Percentiles rank a stretch among this genome's conserved stretches.
phyloP scores from a whole-genome alignment of 64 coral and sea anemone genomes.

The Actinia tenebrosa region DNA sequence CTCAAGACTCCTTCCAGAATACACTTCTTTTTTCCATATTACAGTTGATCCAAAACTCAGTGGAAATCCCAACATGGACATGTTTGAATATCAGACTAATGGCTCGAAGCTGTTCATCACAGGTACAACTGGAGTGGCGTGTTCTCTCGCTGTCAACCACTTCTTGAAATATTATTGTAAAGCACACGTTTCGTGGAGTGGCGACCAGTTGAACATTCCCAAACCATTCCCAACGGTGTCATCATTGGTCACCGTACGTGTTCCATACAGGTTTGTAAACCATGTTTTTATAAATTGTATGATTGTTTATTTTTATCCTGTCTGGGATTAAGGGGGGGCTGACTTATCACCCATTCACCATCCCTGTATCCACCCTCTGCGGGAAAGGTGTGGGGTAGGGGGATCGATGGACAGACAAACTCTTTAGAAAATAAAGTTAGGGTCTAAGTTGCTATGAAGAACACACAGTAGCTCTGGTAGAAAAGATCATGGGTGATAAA shows the following conservation, averaged over 20 bases:
- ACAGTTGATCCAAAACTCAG: constrained; percentile 33
- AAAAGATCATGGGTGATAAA: no score
- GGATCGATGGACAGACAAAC: no score
- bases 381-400: no score
- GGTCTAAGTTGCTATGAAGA: no score
- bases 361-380: no score
- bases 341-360: no score
- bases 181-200: constrained; percentile 92
- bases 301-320: no score
- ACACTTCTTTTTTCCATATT: constrained; percentile 54
- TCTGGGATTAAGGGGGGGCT: no score
- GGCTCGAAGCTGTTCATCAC: constrained; percentile 52
- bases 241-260: constrained; percentile 38
- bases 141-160: constrained; percentile 72
- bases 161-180: constrained; percentile 79
- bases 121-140: constrained; percentile 72
- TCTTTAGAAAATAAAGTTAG: no score
- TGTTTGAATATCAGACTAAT: constrained; percentile 56
- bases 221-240: constrained; percentile 67
- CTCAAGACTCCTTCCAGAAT: constrained; percentile 49
- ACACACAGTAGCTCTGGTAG: no score
- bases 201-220: constrained; percentile 79
- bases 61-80: constrained; percentile 40
- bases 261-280: constrained; percentile 49
- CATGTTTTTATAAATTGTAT: no score